Percentiles rank a stretch among this genome's conserved stretches.
These are phyloP conservation scores for Balanococcus diminutus DNA, from an alignment of 2,888 invertebrate genomes.

Conservation along the genomic window DNA sequence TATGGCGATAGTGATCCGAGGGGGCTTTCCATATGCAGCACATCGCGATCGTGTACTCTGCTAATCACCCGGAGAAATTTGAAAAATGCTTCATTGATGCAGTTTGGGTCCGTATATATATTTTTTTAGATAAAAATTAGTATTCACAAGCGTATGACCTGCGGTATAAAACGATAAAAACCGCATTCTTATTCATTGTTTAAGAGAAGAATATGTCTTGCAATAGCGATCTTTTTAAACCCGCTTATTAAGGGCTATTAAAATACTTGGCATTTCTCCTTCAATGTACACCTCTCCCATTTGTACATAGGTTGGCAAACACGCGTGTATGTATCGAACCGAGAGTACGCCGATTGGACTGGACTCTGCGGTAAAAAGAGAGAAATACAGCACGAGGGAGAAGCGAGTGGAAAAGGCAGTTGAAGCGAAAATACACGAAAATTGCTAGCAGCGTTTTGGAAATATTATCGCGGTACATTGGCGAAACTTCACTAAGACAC, in stretches of 20 bases:
- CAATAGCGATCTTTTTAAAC: constrained; percentile 47
- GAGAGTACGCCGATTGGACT: no score
- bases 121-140: constrained; percentile 44
- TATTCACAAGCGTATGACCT: constrained; percentile 47
- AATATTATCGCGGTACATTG: constrained; percentile 41
- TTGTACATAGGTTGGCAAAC: not conserved
- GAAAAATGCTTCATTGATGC: constrained; percentile 21
- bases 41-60: not conserved
- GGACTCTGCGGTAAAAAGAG: not conserved
- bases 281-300: constrained; percentile 39
- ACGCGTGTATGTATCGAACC: not conserved
- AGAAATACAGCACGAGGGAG: not conserved
- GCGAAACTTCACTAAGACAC: constrained; percentile 40
- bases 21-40: not conserved
- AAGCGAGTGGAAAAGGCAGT: not conserved
- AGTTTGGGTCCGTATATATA: constrained; percentile 4
- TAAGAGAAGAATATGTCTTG: constrained; percentile 51
- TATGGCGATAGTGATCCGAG: no score
- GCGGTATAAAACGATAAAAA: constrained; percentile 47
- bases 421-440: constrained; percentile 31
- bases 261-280: constrained; percentile 46
- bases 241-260: constrained; percentile 53
- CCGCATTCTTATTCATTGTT: constrained; percentile 53
- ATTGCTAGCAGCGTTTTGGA: constrained; percentile 44
- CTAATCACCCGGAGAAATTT: constrained; percentile 28